Evolutionary conservation across 2,888 invertebrate genomes (phyloP).

Genomic region (Hoplodrina blanda): DNA sequence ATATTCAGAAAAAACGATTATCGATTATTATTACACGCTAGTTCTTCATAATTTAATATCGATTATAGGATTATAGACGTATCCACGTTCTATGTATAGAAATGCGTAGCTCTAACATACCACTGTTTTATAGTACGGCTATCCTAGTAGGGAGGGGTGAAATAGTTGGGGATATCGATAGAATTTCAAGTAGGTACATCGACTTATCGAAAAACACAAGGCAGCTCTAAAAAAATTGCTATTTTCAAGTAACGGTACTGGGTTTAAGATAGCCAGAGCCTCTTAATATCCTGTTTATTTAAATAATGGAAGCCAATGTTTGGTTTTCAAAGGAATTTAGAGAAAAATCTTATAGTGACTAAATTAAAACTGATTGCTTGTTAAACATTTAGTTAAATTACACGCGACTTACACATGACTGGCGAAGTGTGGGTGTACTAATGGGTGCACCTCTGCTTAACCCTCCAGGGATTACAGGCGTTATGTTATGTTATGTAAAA

Average conservation of each 20-base stretch:
- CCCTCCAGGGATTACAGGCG: too few relatives aligned
- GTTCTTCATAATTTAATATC: slow-evolving; percentile 66
- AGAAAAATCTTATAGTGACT: background rate
- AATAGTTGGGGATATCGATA: slow-evolving; percentile 49
- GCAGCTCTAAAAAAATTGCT: background rate
- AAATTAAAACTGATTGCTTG: too few relatives aligned
- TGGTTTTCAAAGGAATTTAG: background rate
- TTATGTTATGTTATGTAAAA: background rate
- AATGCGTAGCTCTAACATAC: slow-evolving; percentile 60
- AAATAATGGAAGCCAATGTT: too few relatives aligned
- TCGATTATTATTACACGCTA: slow-evolving; percentile 65
- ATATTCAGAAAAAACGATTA: slow-evolving; percentile 58
- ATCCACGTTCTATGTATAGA: slow-evolving; percentile 63
- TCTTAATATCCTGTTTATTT: too few relatives aligned
- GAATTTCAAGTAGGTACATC: background rate
- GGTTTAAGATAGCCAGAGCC: too few relatives aligned
- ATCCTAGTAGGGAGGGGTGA: slow-evolving; percentile 52
- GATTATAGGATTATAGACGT: slow-evolving; percentile 64
- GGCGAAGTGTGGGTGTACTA: too few relatives aligned
- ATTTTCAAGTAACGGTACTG: too few relatives aligned
- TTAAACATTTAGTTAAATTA: too few relatives aligned
- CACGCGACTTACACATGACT: too few relatives aligned
- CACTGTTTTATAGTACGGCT: slow-evolving; percentile 65
- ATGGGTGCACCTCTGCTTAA: too few relatives aligned
- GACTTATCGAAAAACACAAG: background rate